phyloP scores from a whole-genome alignment of 2,113 vertebrate species.

The Phalacrocorax aristotelis region DNA sequence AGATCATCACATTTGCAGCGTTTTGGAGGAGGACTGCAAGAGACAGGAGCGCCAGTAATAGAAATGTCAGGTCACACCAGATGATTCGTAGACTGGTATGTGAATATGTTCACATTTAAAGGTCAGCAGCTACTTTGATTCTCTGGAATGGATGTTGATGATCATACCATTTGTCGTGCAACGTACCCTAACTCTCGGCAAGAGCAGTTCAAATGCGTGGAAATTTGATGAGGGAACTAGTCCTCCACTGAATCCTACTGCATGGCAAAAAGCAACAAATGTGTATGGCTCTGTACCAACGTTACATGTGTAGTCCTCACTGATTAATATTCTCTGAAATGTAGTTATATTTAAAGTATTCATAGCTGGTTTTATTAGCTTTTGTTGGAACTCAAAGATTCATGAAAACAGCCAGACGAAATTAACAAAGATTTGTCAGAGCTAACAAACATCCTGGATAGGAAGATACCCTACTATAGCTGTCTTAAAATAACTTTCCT shows the following conservation, averaged over 20 bases:
- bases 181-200: background rate
- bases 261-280: background rate
- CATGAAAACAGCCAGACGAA: conserved; percentile 36
- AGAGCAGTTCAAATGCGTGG: background rate
- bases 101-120: conserved; percentile 43
- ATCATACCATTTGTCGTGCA: background rate
- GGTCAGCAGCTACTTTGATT: conserved; percentile 43
- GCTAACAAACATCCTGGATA: conserved; percentile 38
- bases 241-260: background rate
- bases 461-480: conserved; percentile 44
- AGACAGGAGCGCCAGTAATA: background rate
- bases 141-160: background rate
- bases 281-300: background rate
- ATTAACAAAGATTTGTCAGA: conserved; percentile 55
- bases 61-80: conserved; percentile 41
- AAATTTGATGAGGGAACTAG: background rate
- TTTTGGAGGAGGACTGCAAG: background rate
- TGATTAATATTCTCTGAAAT: conserved; percentile 48
- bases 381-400: conserved; percentile 48
- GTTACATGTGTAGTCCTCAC: background rate
- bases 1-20: background rate
- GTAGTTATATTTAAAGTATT: conserved; percentile 53
- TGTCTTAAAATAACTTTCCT: conserved; percentile 63
- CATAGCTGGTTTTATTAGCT: conserved; percentile 41
- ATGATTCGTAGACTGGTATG: background rate